Percentiles rank a stretch among this genome's conserved stretches.
Evolutionary conservation across 1,140 invertebrate species (phyloP).

Genomic region (Drosophila miranda): DNA sequence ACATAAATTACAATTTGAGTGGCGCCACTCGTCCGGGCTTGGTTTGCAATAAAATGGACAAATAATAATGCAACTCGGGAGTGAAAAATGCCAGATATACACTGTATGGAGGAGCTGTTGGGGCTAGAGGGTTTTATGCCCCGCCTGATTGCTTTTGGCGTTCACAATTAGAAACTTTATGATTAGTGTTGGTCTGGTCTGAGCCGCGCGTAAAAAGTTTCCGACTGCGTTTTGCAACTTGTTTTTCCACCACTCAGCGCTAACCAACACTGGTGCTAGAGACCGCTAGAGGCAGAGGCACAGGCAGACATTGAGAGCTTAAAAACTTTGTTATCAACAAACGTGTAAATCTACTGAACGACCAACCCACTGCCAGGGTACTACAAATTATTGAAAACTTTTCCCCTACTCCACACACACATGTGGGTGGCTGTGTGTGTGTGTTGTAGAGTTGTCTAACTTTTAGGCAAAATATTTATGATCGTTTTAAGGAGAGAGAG

Average conservation of each 20-base stretch:
- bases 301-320: slow-evolving; percentile 65
- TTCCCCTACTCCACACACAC: slow-evolving; percentile 11
- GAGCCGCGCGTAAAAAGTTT: slow-evolving; percentile 65
- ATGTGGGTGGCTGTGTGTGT: slow-evolving; percentile 1
- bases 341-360: slow-evolving; percentile 74
- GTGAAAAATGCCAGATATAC: slow-evolving; percentile 9
- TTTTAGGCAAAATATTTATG: slow-evolving; percentile 78
- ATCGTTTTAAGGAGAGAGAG: slow-evolving; percentile 64
- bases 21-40: slow-evolving; percentile 31
- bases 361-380: slow-evolving; percentile 18
- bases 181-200: slow-evolving; percentile 70
- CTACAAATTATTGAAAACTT: slow-evolving; percentile 57
- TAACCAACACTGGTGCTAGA: slow-evolving; percentile 1
- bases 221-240: slow-evolving; percentile 69
- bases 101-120: too few species aligned
- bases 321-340: slow-evolving; percentile 78
- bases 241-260: slow-evolving; percentile 35
- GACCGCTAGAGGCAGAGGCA: slow-evolving; percentile 25
- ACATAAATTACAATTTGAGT: slow-evolving; percentile 77
- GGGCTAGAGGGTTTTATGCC: neutral
- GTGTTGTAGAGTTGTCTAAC: slow-evolving; percentile 65
- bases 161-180: slow-evolving; percentile 73
- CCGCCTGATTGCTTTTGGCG: slow-evolving; percentile 59
- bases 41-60: slow-evolving; percentile 28
- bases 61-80: slow-evolving; percentile 24